A percentile compares a stretch with the other conserved stretches of the same genome.
phyloP scores from a whole-genome alignment of 2,888 invertebrate species.

The Ophion ventricosus region DNA sequence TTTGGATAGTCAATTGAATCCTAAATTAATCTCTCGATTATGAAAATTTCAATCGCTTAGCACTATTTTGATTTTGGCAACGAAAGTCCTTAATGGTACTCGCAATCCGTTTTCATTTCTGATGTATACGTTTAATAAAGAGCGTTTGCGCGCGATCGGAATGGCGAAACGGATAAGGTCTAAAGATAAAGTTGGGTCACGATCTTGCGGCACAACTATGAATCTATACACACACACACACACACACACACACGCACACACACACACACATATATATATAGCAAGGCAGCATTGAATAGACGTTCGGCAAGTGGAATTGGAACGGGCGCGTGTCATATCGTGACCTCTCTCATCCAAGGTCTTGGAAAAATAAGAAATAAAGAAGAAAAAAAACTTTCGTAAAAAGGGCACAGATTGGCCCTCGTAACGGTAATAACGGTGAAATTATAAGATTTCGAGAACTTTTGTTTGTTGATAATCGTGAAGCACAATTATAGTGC shows the following conservation, averaged over 20 bases:
- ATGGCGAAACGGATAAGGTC: not conserved
- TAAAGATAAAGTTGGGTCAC: not conserved
- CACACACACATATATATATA: no score
- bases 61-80: no score
- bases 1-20: no score
- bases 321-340: not conserved
- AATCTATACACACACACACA: no score
- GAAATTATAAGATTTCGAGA: not conserved
- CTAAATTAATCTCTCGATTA: no score
- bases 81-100: no score
- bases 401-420: not conserved
- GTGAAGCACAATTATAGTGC: no score
- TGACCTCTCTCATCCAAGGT: not conserved
- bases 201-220: not conserved
- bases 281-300: not conserved
- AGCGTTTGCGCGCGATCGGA: not conserved
- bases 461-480: not conserved
- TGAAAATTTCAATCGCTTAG: no score
- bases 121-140: not conserved
- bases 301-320: not conserved
- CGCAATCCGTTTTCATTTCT: no score
- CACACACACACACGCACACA: no score
- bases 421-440: not conserved
- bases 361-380: not conserved
- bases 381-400: not conserved